These are phyloP conservation scores for Lemur catta DNA, from an alignment of 2,797 vertebrate genomes.

Conservation along the genomic window DNA sequence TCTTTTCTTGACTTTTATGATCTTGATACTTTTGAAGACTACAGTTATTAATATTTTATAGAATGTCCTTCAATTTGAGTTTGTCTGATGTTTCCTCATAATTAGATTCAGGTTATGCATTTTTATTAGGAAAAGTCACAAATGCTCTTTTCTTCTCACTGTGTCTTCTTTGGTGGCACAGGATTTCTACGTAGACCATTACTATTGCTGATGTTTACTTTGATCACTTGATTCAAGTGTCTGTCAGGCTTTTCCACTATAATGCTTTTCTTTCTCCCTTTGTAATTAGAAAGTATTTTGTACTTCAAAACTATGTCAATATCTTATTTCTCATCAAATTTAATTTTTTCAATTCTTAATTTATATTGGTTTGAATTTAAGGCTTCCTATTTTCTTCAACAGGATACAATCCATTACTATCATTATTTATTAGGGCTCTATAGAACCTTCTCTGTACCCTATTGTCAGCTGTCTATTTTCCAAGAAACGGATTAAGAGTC, in stretches of 20 bases:
- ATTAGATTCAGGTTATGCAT: not conserved
- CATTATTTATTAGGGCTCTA: not conserved
- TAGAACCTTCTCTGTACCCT: not conserved
- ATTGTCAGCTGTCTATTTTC: not conserved
- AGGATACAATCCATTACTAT: not conserved
- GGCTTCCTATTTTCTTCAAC: not conserved
- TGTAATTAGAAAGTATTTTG: not conserved
- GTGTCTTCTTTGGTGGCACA: not conserved
- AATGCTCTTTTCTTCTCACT: not conserved
- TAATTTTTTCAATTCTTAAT: not conserved
- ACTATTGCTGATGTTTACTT: not conserved
- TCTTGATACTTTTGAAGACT: not conserved
- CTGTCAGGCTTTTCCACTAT: not conserved
- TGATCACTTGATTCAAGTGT: not conserved
- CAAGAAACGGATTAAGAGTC: not conserved
- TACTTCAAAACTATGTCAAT: not conserved
- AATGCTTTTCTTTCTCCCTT: not conserved
- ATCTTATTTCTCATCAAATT: not conserved
- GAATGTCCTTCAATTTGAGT: not conserved
- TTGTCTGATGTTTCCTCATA: not conserved
- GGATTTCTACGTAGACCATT: not conserved
- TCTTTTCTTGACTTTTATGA: not conserved
- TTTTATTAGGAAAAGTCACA: not conserved
- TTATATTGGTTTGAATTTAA: not conserved
- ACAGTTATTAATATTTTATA: not conserved